Conservation (phyloP, 2,888 invertebrate species). For the Uropetala carovei region DNA sequence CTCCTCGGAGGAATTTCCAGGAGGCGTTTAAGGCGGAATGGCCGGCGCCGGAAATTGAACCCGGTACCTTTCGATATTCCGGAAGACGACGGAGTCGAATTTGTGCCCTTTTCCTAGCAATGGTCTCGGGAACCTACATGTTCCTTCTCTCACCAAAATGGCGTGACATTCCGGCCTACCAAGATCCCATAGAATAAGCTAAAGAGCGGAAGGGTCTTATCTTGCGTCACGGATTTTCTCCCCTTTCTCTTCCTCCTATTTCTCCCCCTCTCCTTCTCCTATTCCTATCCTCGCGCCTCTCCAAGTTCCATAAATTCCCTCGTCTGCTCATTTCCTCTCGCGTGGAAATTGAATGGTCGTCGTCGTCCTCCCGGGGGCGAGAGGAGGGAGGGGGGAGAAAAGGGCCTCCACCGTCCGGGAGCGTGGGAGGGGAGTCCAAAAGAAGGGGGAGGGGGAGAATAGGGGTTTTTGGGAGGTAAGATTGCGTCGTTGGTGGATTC, state of each 20-base stretch:
- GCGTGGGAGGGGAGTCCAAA: background rate
- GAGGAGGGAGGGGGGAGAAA: background rate
- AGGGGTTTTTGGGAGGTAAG: background rate
- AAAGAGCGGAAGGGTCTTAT: background rate
- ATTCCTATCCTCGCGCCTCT: background rate
- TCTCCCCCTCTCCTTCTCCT: no score
- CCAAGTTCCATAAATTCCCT: conserved; percentile 56
- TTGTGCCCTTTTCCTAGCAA: background rate
- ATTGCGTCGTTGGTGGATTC: conserved; percentile 7
- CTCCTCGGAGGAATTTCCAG: background rate
- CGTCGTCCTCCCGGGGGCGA: background rate
- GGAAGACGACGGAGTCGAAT: background rate
- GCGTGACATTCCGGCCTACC: background rate
- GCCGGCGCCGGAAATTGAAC: conserved; percentile 11
- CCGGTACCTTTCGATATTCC: conserved; percentile 20
- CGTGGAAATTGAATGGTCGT: conserved; percentile 54
- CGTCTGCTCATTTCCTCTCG: conserved; percentile 45
- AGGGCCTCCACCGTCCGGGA: background rate
- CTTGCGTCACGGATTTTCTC: conserved; percentile 11
- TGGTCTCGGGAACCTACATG: background rate
- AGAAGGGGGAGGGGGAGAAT: background rate
- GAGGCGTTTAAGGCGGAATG: background rate
- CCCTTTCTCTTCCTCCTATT: background rate
- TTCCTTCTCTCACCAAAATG: background rate
- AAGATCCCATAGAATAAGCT: background rate